A percentile compares a stretch with the other conserved stretches of the same genome.
Evolutionary conservation across 2,888 invertebrate genomes (phyloP).

Genomic region (Drosophila fulvimacula): DNA sequence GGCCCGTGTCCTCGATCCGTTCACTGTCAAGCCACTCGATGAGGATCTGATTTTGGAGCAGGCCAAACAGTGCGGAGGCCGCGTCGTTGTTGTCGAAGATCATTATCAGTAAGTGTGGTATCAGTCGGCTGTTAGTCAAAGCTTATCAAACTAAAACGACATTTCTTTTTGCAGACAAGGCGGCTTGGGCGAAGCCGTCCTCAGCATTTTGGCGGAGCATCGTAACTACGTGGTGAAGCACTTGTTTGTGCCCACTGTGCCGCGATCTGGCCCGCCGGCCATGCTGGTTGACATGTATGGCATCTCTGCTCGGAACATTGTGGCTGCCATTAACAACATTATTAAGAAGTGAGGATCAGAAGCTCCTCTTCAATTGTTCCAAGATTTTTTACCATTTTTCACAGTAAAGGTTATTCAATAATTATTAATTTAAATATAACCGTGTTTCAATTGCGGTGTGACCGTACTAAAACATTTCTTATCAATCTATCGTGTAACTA

Average conservation of each 20-base stretch:
- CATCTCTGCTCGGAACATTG: conserved; percentile 93
- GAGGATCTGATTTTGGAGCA: conserved; percentile 89
- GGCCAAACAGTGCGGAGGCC: conserved; percentile 92
- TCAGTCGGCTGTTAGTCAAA: not conserved
- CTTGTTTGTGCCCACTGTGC: conserved; percentile 92
- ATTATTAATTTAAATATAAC: conserved; percentile 8
- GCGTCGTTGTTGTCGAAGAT: conserved; percentile 97
- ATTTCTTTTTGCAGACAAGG: conserved; percentile 86
- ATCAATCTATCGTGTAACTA: not conserved
- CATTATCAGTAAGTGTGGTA: conserved; percentile 94
- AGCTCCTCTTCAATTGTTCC: conserved; percentile 1
- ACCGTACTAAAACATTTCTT: not conserved
- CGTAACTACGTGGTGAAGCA: conserved; percentile 90
- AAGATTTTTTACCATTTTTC: conserved; percentile 18
- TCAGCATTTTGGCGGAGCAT: conserved; percentile 91
- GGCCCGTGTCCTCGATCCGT: conserved; percentile 95
- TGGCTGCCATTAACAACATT: conserved; percentile 88
- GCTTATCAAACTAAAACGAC: not conserved
- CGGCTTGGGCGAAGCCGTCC: conserved; percentile 98
- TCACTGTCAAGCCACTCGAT: conserved; percentile 98
- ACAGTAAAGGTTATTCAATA: conserved; percentile 24
- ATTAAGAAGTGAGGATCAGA: conserved; percentile 85
- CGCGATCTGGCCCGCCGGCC: conserved; percentile 96
- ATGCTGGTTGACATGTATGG: conserved; percentile 95
- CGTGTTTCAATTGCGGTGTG: conserved; percentile 8